phyloP scores from a whole-genome alignment of 2,888 invertebrate genomes.

The Deilephila elpenor region DNA sequence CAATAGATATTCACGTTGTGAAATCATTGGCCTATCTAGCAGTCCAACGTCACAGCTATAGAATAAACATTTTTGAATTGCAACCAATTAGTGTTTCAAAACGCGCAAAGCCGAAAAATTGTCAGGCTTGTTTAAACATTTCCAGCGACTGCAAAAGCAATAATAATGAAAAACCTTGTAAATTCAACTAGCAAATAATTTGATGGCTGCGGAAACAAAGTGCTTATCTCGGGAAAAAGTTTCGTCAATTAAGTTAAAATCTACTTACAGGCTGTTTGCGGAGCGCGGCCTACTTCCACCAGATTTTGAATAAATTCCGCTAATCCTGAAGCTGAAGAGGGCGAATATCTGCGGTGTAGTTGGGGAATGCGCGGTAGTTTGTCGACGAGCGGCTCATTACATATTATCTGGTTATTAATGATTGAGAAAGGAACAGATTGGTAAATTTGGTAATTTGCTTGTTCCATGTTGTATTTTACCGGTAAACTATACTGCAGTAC shows the following conservation, averaged over 20 bases:
- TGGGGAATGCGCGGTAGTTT: neutral
- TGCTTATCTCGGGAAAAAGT: conserved; percentile 25
- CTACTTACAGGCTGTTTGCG: conserved; percentile 15
- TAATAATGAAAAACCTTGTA: conserved; percentile 13
- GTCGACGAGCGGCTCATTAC: neutral
- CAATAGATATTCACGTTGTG: no score
- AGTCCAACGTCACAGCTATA: neutral
- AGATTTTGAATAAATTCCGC: conserved; percentile 24
- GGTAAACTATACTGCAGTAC: no score
- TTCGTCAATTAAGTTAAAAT: conserved; percentile 26
- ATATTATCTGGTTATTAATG: neutral
- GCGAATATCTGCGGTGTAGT: conserved; percentile 18
- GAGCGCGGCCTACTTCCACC: conserved; percentile 4
- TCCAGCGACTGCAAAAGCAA: neutral
- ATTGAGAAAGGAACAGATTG: neutral
- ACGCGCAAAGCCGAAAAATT: neutral
- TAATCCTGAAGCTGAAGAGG: conserved; percentile 7
- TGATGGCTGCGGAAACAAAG: conserved; percentile 22
- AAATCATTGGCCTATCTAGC: neutral
- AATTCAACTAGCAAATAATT: conserved; percentile 23
- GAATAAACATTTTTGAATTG: neutral
- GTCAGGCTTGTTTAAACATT: neutral
- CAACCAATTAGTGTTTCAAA: neutral
- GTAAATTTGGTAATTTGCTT: neutral
- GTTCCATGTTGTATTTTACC: no score